phyloP scores from a whole-genome alignment of 1,140 invertebrate species.

The Rhagoletis pomonella region DNA sequence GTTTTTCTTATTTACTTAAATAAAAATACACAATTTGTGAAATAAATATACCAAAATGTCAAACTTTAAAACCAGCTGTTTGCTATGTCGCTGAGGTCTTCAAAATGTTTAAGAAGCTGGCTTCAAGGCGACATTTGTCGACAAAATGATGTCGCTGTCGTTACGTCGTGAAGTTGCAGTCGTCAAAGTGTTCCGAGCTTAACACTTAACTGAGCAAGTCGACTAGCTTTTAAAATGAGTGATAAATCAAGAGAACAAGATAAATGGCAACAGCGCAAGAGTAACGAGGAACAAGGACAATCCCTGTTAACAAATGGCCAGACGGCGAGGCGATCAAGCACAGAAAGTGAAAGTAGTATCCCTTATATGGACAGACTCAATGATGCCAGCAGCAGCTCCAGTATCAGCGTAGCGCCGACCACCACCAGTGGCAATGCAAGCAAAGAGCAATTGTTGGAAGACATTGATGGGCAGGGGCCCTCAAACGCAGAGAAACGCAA shows the following conservation, averaged over 20 bases:
- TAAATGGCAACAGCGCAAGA: background rate
- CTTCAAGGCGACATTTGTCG: too few species aligned
- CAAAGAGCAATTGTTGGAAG: background rate
- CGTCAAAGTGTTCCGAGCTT: too few species aligned
- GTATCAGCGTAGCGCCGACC: background rate
- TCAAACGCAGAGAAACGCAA: background rate
- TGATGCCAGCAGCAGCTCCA: conserved; percentile 12
- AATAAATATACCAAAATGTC: too few species aligned
- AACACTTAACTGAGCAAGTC: background rate
- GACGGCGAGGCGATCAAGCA: background rate
- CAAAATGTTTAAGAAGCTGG: too few species aligned
- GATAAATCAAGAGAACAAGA: background rate
- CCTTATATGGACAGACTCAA: conserved; percentile 35
- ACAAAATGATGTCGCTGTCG: too few species aligned
- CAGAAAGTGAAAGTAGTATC: conserved; percentile 32
- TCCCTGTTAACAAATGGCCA: background rate
- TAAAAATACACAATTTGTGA: too few species aligned
- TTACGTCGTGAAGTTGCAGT: too few species aligned
- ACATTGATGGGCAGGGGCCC: background rate
- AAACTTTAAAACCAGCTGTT: too few species aligned
- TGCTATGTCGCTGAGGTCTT: too few species aligned
- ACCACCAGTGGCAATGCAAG: background rate
- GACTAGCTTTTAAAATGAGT: conserved; percentile 8
- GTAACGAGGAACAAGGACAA: background rate
- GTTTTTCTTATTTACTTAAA: too few species aligned